A percentile compares a stretch with the other conserved stretches of the same genome.
phyloP scores from a whole-genome alignment of 2,113 vertebrate genomes.

The Gopherus flavomarginatus region DNA sequence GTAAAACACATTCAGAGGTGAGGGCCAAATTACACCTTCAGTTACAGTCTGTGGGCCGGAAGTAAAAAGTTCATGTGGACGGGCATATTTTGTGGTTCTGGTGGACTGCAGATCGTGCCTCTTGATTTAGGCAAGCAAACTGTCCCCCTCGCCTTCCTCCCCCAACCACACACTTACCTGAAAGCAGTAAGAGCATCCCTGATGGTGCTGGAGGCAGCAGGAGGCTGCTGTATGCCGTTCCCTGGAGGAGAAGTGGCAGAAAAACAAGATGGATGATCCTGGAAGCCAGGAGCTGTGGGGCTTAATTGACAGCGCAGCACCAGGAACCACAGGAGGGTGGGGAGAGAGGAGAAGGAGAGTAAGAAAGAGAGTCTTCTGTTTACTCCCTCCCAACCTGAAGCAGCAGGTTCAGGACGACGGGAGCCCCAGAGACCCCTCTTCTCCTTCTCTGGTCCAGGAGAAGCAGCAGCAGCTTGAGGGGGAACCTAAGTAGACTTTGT shows the following conservation, averaged over 20 bases:
- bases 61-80: not conserved
- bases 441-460: not conserved
- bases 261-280: slow-evolving; percentile 31
- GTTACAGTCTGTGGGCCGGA: not conserved
- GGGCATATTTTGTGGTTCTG: slow-evolving; percentile 10
- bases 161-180: slow-evolving; percentile 27
- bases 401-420: not conserved
- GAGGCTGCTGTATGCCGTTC: slow-evolving; percentile 41
- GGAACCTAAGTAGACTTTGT: rapidly evolving
- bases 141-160: not conserved
- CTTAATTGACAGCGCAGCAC: not conserved
- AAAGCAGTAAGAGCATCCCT: slow-evolving; percentile 33
- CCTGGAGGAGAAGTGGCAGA: slow-evolving; percentile 51
- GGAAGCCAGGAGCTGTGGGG: not conserved
- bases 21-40: not conserved
- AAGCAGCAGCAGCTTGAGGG: not conserved
- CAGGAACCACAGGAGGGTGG: not conserved
- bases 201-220: slow-evolving; percentile 43
- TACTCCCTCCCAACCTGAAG: not conserved
- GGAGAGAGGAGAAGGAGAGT: not conserved
- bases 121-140: not conserved
- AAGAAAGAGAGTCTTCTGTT: not conserved
- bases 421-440: not conserved
- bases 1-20: not conserved
- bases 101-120: slow-evolving; percentile 14